These are phyloP conservation scores for Hermodice carunculata DNA, from an alignment of 2,888 invertebrate species.

Conservation along the genomic window DNA sequence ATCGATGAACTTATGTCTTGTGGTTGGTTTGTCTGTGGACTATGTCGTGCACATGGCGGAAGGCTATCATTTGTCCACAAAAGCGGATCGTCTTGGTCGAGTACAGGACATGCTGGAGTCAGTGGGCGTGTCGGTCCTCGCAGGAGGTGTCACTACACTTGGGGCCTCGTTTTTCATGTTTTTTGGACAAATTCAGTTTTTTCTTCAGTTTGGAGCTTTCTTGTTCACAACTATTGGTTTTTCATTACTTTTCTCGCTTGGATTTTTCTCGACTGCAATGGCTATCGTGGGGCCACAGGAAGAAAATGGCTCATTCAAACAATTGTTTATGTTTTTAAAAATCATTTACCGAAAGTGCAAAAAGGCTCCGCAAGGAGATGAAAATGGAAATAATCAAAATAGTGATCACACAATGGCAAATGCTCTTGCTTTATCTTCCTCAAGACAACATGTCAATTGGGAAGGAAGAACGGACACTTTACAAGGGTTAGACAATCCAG, in stretches of 20 bases:
- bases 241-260: slow-evolving; percentile 54
- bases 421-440: too few species aligned
- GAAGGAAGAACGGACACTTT: too few species aligned
- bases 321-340: too few species aligned
- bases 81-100: slow-evolving; percentile 43
- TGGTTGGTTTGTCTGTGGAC: slow-evolving; percentile 59
- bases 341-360: too few species aligned
- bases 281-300: slow-evolving; percentile 52
- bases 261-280: slow-evolving; percentile 50
- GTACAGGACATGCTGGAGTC: slow-evolving; percentile 54
- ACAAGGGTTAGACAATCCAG: too few species aligned
- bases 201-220: slow-evolving; percentile 61
- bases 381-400: too few species aligned
- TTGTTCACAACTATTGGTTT: slow-evolving; percentile 62
- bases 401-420: too few species aligned
- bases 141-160: slow-evolving; percentile 58
- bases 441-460: too few species aligned
- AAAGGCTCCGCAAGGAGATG: too few species aligned
- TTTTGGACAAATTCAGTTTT: slow-evolving; percentile 58
- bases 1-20: slow-evolving; percentile 57
- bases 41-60: slow-evolving; percentile 62
- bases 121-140: slow-evolving; percentile 57
- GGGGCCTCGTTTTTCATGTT: slow-evolving; percentile 63
- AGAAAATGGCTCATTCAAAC: slow-evolving; percentile 39
- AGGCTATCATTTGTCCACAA: slow-evolving; percentile 53